These are phyloP conservation scores for Psilanteris sp. DNA, from an alignment of 1,140 invertebrate genomes.

Conservation along the genomic window DNA sequence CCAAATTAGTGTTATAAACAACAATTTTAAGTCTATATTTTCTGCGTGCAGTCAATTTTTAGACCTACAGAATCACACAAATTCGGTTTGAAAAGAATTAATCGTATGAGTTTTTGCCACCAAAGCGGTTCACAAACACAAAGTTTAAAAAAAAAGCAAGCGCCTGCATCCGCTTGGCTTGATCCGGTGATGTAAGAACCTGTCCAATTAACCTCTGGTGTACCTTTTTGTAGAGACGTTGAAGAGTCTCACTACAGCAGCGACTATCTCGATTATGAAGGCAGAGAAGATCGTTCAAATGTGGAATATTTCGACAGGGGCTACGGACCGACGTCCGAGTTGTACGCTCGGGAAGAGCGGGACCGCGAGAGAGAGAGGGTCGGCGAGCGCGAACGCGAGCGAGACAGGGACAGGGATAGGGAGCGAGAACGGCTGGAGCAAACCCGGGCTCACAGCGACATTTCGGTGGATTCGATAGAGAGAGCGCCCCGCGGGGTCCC, in stretches of 20 bases:
- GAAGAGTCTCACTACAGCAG: constrained; percentile 82
- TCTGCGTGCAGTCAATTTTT: too few relatives aligned
- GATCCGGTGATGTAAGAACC: too few relatives aligned
- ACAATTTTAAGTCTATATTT: too few relatives aligned
- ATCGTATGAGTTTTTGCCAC: too few relatives aligned
- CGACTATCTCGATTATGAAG: constrained; percentile 83
- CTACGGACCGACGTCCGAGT: constrained; percentile 76
- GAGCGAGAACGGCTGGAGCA: constrained; percentile 63
- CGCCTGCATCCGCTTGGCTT: too few relatives aligned
- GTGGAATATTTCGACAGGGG: constrained; percentile 80
- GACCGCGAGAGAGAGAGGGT: constrained; percentile 65
- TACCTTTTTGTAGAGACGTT: constrained; percentile 69
- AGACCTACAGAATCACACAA: too few relatives aligned
- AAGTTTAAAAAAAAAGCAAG: too few relatives aligned
- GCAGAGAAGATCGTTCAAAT: constrained; percentile 75
- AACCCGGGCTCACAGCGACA: constrained; percentile 84
- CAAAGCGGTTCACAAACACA: constrained; percentile 9
- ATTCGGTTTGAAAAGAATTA: too few relatives aligned
- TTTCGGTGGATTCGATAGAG: constrained; percentile 88
- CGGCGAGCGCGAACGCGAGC: constrained; percentile 21
- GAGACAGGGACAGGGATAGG: constrained; percentile 20
- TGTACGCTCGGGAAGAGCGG: constrained; percentile 77
- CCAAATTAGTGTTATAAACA: too few relatives aligned
- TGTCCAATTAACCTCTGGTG: constrained; percentile 45
- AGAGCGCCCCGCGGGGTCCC: constrained; percentile 79